phyloP scores from a whole-genome alignment of 2,113 vertebrate species.

The Tychaedon coryphoeus region DNA sequence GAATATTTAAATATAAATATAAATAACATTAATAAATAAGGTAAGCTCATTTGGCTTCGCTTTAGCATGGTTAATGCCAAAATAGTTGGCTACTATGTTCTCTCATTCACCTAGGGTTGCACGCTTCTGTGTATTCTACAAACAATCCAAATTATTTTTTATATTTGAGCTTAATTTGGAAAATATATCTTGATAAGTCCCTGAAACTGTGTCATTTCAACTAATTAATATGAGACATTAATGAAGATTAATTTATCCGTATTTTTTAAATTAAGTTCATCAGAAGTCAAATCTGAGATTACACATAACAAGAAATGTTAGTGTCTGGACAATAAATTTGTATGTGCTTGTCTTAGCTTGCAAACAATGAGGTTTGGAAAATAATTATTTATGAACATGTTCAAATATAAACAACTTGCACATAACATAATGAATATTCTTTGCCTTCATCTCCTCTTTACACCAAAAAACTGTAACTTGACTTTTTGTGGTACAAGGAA shows the following conservation, averaged over 20 bases:
- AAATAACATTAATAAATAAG: background rate
- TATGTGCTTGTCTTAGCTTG: background rate
- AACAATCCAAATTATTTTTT: background rate
- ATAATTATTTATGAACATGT: background rate
- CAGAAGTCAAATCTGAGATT: background rate
- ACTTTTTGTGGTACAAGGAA: background rate
- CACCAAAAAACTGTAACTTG: background rate
- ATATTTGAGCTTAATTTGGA: background rate
- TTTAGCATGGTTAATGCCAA: background rate
- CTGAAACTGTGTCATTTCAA: background rate
- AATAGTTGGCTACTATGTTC: background rate
- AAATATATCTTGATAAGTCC: background rate
- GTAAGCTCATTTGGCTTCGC: background rate
- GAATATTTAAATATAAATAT: background rate
- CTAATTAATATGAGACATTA: background rate
- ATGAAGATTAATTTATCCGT: background rate
- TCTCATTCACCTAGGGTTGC: background rate
- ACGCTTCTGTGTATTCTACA: background rate
- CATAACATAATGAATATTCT: background rate
- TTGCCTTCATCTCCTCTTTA: background rate
- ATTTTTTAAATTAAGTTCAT: background rate
- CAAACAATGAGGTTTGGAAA: background rate
- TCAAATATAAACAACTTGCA: background rate
- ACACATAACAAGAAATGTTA: background rate
- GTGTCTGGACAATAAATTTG: background rate